Evolutionary conservation across 2,113 vertebrate species (phyloP).

Genomic region (Catagonus wagneri): DNA sequence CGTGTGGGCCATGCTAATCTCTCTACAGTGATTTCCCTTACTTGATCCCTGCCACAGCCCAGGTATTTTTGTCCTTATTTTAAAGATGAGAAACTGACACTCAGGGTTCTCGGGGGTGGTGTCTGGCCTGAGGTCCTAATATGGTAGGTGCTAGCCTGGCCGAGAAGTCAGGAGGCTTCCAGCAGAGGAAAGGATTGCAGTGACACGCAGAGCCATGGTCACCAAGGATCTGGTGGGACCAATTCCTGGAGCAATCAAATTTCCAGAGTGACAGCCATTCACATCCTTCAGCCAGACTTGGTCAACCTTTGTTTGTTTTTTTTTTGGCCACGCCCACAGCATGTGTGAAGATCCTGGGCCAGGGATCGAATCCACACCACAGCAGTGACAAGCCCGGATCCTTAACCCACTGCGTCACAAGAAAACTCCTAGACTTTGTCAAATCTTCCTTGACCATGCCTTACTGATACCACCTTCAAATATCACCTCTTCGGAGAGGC

Average conservation of each 20-base stretch:
- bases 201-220: neutral
- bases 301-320: neutral
- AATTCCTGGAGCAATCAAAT: neutral
- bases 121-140: neutral
- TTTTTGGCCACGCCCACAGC: too few species aligned
- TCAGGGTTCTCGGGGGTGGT: neutral
- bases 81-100: neutral
- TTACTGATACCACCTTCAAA: neutral
- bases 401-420: too few species aligned
- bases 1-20: neutral
- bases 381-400: too few species aligned
- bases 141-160: neutral
- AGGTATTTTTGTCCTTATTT: neutral
- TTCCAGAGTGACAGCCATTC: neutral
- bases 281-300: neutral
- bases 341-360: too few species aligned
- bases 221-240: neutral
- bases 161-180: neutral
- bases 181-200: neutral
- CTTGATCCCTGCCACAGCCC: neutral
- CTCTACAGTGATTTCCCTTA: neutral
- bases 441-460: neutral
- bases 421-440: neutral
- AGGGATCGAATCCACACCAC: too few species aligned
- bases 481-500: neutral